Evolutionary conservation across 1,140 invertebrate species (phyloP).

Genomic region (Brachystomella parvula): DNA sequence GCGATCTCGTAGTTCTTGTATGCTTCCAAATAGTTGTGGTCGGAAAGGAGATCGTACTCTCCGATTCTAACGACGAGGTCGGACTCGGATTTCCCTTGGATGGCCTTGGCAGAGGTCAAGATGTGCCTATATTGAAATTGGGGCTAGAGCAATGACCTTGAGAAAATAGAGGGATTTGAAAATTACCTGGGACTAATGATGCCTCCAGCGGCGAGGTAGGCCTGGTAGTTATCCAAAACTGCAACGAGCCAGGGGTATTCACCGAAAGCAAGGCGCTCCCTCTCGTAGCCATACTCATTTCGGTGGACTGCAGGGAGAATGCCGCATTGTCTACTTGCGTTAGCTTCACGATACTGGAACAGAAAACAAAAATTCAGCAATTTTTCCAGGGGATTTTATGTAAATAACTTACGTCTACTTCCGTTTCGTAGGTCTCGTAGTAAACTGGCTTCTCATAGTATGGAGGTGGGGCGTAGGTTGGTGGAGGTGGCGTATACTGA

Average conservation of each 20-base stretch:
- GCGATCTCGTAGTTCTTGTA: conserved; percentile 31
- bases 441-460: conserved; percentile 28
- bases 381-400: background rate
- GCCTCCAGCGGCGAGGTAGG: conserved; percentile 26
- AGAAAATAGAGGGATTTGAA: background rate
- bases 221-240: conserved; percentile 31
- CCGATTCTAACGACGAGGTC: conserved; percentile 29
- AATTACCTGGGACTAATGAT: conserved; percentile 21
- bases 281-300: conserved; percentile 26
- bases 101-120: conserved; percentile 28
- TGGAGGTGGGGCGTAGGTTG: background rate
- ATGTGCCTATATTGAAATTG: conserved; percentile 20
- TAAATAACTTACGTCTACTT: conserved; percentile 31
- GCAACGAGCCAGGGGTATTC: conserved; percentile 33
- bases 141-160: background rate
- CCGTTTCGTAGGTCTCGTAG: conserved; percentile 21
- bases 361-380: background rate
- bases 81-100: conserved; percentile 16
- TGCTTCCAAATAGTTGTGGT: conserved; percentile 31
- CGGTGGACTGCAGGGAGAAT: conserved; percentile 29
- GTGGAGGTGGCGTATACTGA: conserved; percentile 1
- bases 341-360: conserved; percentile 31
- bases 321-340: conserved; percentile 29
- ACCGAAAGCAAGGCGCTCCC: conserved; percentile 25
- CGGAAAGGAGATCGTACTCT: conserved; percentile 31